phyloP scores from a whole-genome alignment of 2,888 invertebrate species.

The Parnassius apollo region DNA sequence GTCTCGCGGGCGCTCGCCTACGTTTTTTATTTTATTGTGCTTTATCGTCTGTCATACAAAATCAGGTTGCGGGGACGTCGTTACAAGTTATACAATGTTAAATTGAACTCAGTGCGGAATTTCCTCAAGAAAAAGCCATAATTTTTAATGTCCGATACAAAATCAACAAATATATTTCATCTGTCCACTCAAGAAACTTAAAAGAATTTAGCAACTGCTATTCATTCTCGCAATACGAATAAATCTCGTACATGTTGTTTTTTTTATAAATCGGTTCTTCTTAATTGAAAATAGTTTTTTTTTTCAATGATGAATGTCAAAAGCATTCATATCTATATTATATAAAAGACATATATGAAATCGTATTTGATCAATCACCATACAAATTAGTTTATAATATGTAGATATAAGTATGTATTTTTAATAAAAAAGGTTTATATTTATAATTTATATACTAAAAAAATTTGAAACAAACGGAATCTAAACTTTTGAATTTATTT shows the following conservation, averaged over 20 bases:
- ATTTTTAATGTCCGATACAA: constrained; percentile 18
- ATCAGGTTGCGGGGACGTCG: constrained; percentile 48
- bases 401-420: too few species aligned
- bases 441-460: too few species aligned
- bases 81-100: constrained; percentile 34
- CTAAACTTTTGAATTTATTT: too few species aligned
- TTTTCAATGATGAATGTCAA: too few species aligned
- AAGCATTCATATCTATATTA: too few species aligned
- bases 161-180: constrained; percentile 17
- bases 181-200: background rate
- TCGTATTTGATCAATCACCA: too few species aligned
- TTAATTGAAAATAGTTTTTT: too few species aligned
- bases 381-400: too few species aligned
- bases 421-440: too few species aligned
- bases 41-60: constrained; percentile 51
- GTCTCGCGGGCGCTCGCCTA: constrained; percentile 39
- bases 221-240: background rate
- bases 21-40: constrained; percentile 41
- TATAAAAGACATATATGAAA: too few species aligned
- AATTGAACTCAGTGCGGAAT: constrained; percentile 17
- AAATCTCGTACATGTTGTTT: background rate
- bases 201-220: constrained; percentile 14
- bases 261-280: too few species aligned
- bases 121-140: constrained; percentile 14
- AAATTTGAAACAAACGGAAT: too few species aligned